phyloP scores from a whole-genome alignment of 2,888 invertebrate genomes.

The Leucoptera coffeella region DNA sequence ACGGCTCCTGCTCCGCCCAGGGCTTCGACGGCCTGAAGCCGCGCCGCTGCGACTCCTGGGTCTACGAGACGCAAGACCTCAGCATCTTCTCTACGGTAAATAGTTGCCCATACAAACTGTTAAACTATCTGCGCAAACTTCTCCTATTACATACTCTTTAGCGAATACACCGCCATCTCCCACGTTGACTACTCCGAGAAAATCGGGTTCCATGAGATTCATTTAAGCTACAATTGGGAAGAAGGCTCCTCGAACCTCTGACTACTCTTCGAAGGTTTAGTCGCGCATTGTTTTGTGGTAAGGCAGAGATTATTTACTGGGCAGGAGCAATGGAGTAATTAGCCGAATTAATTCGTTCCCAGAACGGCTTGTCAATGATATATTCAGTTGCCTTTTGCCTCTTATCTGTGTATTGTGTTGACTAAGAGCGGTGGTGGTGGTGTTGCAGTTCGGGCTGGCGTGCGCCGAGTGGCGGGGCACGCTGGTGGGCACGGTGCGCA shows the following conservation, averaged over 20 bases:
- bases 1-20: constrained; percentile 12
- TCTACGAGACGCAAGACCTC: constrained; percentile 7
- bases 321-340: no score
- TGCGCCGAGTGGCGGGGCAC: constrained; percentile 49
- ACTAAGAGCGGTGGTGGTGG: background rate
- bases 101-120: no score
- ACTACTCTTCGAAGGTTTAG: background rate
- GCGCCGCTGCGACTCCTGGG: constrained; percentile 19
- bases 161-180: no score
- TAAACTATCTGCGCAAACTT: no score
- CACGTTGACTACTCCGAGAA: no score
- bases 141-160: no score
- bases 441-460: constrained; percentile 28
- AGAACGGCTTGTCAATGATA: background rate
- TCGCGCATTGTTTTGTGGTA: background rate
- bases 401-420: no score
- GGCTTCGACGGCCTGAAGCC: constrained; percentile 9
- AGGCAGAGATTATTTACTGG: no score
- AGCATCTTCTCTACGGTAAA: background rate
- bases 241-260: no score
- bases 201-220: no score
- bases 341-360: background rate
- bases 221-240: no score
- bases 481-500: constrained; percentile 51
- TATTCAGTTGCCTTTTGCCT: background rate